Evolutionary conservation across 92 coral and sea anemone species (phyloP).

Genomic region (Paragorgia papillata): DNA sequence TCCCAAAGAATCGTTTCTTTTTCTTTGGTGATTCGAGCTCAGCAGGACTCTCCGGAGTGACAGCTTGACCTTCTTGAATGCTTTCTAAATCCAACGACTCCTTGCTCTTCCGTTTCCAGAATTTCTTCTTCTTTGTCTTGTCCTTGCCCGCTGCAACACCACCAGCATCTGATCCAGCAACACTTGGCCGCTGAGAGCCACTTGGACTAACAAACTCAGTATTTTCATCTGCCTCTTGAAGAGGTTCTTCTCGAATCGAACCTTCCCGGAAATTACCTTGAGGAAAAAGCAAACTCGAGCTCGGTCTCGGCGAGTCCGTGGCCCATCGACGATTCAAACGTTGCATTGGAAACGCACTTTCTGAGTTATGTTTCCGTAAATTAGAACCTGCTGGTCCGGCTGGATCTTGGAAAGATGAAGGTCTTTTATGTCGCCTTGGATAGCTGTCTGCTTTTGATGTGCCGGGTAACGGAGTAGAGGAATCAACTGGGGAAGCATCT

Average conservation of each 20-base stretch:
- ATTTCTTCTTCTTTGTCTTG: constrained; percentile 21
- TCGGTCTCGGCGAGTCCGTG: constrained; percentile 14
- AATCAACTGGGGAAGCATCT: constrained; percentile 53
- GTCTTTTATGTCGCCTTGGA: constrained; percentile 30
- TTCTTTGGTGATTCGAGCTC: constrained; percentile 26
- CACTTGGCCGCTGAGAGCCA: constrained; percentile 5
- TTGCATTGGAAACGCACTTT: constrained; percentile 14
- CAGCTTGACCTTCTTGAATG: neutral
- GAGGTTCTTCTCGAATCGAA: constrained; percentile 24
- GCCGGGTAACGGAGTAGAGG: constrained; percentile 36
- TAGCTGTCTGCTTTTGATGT: constrained; percentile 32
- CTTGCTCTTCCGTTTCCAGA: constrained; percentile 33
- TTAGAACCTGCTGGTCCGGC: constrained; percentile 1
- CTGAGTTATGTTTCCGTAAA: constrained; percentile 28
- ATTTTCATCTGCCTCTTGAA: neutral
- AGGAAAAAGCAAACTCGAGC: neutral
- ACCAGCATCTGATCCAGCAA: neutral
- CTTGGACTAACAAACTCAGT: neutral
- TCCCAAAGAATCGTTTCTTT: constrained; percentile 28
- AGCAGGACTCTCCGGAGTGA: constrained; percentile 12
- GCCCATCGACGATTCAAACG: constrained; percentile 4
- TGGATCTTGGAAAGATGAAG: neutral
- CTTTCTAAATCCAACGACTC: constrained; percentile 6
- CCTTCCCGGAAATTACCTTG: neutral
- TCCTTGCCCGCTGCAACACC: neutral